Base-by-base conservation (phyloP, 2,797 vertebrate species). In the Meriones psammophilus region DNA sequence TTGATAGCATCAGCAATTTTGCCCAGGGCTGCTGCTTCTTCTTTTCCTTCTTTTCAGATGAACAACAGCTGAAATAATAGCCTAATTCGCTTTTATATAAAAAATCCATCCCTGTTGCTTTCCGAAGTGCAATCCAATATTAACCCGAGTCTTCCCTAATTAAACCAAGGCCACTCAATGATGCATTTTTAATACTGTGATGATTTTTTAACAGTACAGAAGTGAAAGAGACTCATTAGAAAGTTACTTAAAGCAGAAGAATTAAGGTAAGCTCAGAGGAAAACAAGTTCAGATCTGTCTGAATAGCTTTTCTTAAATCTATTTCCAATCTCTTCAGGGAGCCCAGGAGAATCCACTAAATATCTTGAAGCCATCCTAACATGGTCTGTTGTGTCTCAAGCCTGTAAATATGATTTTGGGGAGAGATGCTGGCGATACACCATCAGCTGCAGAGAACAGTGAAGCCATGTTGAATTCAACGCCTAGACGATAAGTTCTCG, bases 1-100 rank as follows among this genome's bases (percentile, higher is more conserved):
- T 90, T 79, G 89, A 98, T 94, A 96, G 50, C 88, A 92, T 98
- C 97, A 97, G 96, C 96, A 94, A 46, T 96, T 97, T 97, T 96
- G 93, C 94, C 62, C 92, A 86, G 90, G 89, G 62, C 89, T 94
- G 33, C 91, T 92, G 60, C 26, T 84, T 12, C 46, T 69, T 46
- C 26, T 50, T 50, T 50, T 86, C n/a, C 54, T 58, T 92, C 71
- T 94, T 91, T 77, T 66, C n/a, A n/a, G 73, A 96, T 93, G 88
- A 97, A 96, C 93, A 95, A 86, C 93, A 83, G 95, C 89, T 95
- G 93, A 97, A 97, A 91, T 96, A 93, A 97, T 88, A 73, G 69
- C 90, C 64, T 86, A 94, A 97, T 92, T 97, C 91, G 69, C 89
- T 92, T 54, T 24, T 22, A 64, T 76, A 90, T 81, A 94, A 68